Evolutionary conservation across 2,797 vertebrate genomes (phyloP), one percentile per base, ranked within the genome.

Genomic region (Chaetophractus vellerosus): DNA sequence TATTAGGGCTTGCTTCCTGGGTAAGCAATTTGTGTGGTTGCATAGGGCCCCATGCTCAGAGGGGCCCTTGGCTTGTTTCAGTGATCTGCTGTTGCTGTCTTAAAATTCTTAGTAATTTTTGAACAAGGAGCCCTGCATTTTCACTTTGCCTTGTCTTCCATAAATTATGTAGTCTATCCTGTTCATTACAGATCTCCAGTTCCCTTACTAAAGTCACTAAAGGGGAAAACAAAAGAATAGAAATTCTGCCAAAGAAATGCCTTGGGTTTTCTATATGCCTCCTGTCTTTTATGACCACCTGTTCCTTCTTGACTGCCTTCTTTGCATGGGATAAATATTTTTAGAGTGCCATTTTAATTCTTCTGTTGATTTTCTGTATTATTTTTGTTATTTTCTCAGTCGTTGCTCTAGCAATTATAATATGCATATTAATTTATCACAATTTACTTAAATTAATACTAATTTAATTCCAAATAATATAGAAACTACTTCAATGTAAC

Each of bases 51-150:
- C 69, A 31, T 61, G 26, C 33, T 55, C 18, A 76, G 45, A 82
- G 71, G 45, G 5, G 3, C 9, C 36, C 57, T 12, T 48, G 75
- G 18, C 8, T 90, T 59, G 38, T 31, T 36, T 75, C 33, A 55
- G 71, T 38, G 28, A 74, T 52, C 72, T 74, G 14, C 10, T 76
- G 24, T 31, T 10, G 24, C 3, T 18, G 28, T 64, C 23, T 63
- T 81, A 61, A 94, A 81, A 84, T 45, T 23, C 48, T 79, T 61
- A 87, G 55, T 36, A 21, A 6, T 66, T 90, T 90, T 94, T 72
- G 4, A 88, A 71, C 5, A 92, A 71, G 26, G 2, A 19, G 6
- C 3, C 9, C 31, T 12, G 18, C 3, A 8, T 82, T 79, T 94
- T 90, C n/a, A 59, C 61, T 78, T 88, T 71, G 45, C 23, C 2